Evolutionary conservation across 2,888 invertebrate genomes (phyloP).

Genomic region (Selenia dentaria): DNA sequence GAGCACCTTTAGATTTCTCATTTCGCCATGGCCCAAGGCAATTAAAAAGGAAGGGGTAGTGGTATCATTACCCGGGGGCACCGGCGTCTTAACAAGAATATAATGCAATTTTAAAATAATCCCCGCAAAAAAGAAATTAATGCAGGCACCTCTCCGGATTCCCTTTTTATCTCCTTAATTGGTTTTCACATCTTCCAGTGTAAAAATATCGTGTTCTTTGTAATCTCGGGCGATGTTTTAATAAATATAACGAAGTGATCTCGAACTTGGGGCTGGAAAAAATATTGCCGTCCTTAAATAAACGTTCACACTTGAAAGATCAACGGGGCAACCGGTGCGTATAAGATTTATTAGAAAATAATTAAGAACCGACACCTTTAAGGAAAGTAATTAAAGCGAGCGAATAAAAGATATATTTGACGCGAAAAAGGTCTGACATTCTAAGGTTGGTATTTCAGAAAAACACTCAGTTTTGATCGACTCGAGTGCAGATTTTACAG

Average conservation of each 20-base stretch:
- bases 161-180: conserved; percentile 85
- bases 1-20: conserved; percentile 81
- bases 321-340: conserved; percentile 69
- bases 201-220: conserved; percentile 84
- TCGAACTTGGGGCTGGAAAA: conserved; percentile 65
- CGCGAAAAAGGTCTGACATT: too few relatives aligned
- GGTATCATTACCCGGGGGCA: conserved; percentile 77
- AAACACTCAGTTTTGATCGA: too few relatives aligned
- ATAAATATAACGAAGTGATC: conserved; percentile 84
- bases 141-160: conserved; percentile 83
- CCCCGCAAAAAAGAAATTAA: conserved; percentile 84
- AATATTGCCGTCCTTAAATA: conserved; percentile 80
- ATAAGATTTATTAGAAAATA: conserved; percentile 79
- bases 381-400: conserved; percentile 64
- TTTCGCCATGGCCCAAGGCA: conserved; percentile 82
- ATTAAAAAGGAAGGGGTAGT: conserved; percentile 83
- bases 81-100: conserved; percentile 81
- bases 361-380: conserved; percentile 67
- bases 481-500: too few relatives aligned
- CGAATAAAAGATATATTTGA: too few relatives aligned
- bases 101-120: conserved; percentile 85
- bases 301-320: conserved; percentile 83
- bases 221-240: conserved; percentile 84
- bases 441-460: too few relatives aligned
- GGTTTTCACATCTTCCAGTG: conserved; percentile 85